phyloP scores from a whole-genome alignment of 2,113 vertebrate species.

The Seriola aureovittata region DNA sequence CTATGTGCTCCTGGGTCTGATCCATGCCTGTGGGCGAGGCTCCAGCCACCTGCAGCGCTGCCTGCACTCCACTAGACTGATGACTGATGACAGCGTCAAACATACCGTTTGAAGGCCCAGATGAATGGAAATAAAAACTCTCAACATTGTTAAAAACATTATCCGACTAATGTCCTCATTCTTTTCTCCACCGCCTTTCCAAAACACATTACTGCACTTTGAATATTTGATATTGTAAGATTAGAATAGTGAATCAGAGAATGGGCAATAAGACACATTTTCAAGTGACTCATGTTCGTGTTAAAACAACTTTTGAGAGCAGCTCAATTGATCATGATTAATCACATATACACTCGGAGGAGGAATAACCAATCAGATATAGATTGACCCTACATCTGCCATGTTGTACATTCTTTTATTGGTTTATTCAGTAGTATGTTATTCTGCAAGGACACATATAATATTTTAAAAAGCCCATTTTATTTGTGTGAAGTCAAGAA shows the following conservation, averaged over 20 bases:
- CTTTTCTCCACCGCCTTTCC: background rate
- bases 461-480: background rate
- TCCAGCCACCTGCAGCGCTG: constrained; percentile 49
- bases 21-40: constrained; percentile 30
- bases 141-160: constrained; percentile 62
- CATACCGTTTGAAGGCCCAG: constrained; percentile 54
- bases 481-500: background rate
- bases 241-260: background rate
- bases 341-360: background rate
- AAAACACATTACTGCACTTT: background rate
- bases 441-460: too few species aligned
- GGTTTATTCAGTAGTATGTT: too few species aligned
- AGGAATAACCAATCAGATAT: background rate
- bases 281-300: too few species aligned
- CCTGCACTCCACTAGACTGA: constrained; percentile 49
- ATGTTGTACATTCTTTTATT: background rate
- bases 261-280: too few species aligned
- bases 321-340: background rate
- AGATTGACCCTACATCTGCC: background rate
- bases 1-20: constrained; percentile 35
- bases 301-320: background rate
- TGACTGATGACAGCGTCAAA: constrained; percentile 42
- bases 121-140: constrained; percentile 76
- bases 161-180: constrained; percentile 32
- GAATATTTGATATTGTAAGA: background rate